Percentiles rank a stretch among this genome's conserved stretches.
Conservation (phyloP, 1,140 invertebrate genomes). For the Scaptomyza pallida region DNA sequence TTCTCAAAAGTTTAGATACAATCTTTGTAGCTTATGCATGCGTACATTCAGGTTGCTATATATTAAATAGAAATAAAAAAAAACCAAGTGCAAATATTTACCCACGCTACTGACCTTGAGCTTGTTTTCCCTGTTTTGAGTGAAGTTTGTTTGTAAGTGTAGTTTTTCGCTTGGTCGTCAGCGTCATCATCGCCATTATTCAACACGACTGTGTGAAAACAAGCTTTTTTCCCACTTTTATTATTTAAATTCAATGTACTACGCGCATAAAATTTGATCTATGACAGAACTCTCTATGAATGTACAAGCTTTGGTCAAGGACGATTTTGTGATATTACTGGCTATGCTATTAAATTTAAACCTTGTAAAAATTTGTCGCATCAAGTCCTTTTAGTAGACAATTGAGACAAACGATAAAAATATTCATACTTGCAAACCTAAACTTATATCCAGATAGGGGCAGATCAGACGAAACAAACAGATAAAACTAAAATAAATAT, state of each 20-base stretch:
- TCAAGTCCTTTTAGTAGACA: background rate
- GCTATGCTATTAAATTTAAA: background rate
- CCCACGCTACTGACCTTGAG: constrained; percentile 80
- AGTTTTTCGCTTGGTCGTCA: background rate
- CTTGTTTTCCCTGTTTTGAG: constrained; percentile 68
- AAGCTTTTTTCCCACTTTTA: constrained; percentile 73
- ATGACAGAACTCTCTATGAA: constrained; percentile 30
- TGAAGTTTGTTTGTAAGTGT: constrained; percentile 27
- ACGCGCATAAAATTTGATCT: constrained; percentile 34
- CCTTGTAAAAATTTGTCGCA: constrained; percentile 9
- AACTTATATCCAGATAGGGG: background rate
- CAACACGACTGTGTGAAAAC: constrained; percentile 68
- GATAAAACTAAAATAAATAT: background rate
- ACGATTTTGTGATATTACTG: constrained; percentile 11
- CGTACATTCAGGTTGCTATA: background rate
- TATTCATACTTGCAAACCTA: background rate
- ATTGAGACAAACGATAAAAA: no score
- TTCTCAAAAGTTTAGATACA: background rate
- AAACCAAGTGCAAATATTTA: constrained; percentile 28
- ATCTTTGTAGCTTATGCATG: background rate
- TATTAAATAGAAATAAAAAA: background rate
- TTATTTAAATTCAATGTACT: constrained; percentile 66
- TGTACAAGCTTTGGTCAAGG: constrained; percentile 7
- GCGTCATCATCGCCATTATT: constrained; percentile 45
- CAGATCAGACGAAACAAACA: background rate